Evolutionary conservation across 1,140 invertebrate genomes (phyloP).

Genomic region (Macrobrachium rosenbergii): DNA sequence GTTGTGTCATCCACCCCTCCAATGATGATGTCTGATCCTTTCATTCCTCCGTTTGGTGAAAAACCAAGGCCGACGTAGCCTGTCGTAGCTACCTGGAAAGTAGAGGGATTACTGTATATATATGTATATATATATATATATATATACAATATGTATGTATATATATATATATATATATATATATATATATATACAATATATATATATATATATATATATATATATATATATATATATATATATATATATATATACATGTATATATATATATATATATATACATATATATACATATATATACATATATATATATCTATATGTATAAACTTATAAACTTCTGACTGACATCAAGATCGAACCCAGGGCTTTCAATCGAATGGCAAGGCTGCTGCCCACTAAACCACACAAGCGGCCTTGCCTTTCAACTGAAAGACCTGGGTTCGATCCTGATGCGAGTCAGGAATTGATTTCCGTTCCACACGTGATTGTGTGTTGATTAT

Average conservation of each 20-base stretch:
- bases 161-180: background rate
- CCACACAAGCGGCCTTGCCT: too few species aligned
- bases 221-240: background rate
- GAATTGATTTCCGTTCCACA: too few species aligned
- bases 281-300: background rate
- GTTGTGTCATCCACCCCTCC: conserved; percentile 43
- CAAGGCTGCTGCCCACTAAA: too few species aligned
- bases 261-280: background rate
- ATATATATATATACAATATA: too few species aligned
- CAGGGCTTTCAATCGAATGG: too few species aligned
- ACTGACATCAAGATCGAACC: too few species aligned
- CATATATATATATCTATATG: background rate
- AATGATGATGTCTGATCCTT: conserved; percentile 34
- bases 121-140: background rate
- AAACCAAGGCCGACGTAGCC: conserved; percentile 47
- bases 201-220: too few species aligned
- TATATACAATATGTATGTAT: background rate
- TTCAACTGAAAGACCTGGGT: too few species aligned
- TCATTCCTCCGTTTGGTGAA: conserved; percentile 53
- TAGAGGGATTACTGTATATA: background rate
- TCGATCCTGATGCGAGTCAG: too few species aligned
- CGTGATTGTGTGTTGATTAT: too few species aligned
- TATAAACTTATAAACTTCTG: background rate
- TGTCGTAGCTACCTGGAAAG: conserved; percentile 39
- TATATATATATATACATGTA: background rate